Base-by-base conservation (phyloP, 2,797 vertebrate genomes). In the Epinephelus coioides region DNA sequence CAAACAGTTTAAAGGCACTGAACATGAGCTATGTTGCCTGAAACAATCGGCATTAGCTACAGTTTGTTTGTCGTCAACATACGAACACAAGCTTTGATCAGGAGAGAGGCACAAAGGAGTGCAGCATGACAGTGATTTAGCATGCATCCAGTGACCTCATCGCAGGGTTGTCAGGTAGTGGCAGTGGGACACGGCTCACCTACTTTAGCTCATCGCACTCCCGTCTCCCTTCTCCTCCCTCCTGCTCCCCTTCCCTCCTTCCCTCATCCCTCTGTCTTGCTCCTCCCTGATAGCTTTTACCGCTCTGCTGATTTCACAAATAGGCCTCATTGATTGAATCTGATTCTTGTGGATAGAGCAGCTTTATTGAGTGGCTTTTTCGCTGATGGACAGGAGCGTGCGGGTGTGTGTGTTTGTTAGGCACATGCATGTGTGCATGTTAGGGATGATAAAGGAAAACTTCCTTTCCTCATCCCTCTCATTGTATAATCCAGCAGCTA, bases 311-410 rank as follows among this genome's bases (percentile, higher is more conserved):
- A 91, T 94, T 94, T 94, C 94, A 95, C 95, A 95, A 95, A 96
- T 95, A 94, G 94, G 93, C 90, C 91, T 94, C 94, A 95, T 95
- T 95, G 94, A 96, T 96, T 96, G 91, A 92, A 94, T 94, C 91
- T 94, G 94, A 96, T 95, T 95, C 93, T 92, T 91, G 84, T 92
- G 91, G 94, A 95, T 95, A 94, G 93, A 94, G 94, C 94, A 89
- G 94, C 88, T 91, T 95, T 94, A 95, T 95, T 94, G 93, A 95
- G 92, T 93, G 88, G 79, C 89, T 86, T 92, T 86, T 89, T 66
- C 73, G 49, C 82, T 89, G 94, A 94, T 84, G 79, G 92, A 93
- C 90, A 92, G 89, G 84, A 79, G 74, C 10, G 68, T 61, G 73
- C 40, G 72, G 53, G 73, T 51, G 59, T 59, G 67, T 38, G 47